Conservation (phyloP, 2,113 vertebrate species). For the Antechinus flavipes region DNA sequence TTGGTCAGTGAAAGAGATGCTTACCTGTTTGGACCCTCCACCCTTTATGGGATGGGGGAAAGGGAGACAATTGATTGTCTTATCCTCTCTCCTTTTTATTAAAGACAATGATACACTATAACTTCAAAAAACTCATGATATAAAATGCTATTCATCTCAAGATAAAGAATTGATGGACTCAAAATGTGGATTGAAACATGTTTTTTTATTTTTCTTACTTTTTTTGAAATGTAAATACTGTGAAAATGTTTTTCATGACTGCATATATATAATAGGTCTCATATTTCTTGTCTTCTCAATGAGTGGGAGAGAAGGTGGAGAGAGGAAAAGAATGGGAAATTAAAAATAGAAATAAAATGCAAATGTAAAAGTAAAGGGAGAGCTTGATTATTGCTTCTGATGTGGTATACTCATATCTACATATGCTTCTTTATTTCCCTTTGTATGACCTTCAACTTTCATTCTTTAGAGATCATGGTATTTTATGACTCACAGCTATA, state of each 20-base stretch:
- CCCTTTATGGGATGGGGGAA: neutral
- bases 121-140: neutral
- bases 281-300: neutral
- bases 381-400: neutral
- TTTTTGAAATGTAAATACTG: neutral
- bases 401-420: neutral
- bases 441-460: neutral
- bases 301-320: neutral
- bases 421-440: neutral
- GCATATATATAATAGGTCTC: neutral
- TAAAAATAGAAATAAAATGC: neutral
- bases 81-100: neutral
- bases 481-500: neutral
- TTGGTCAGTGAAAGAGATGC: neutral
- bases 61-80: neutral
- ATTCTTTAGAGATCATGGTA: neutral
- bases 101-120: neutral
- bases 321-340: neutral
- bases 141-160: neutral
- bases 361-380: neutral
- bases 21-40: neutral
- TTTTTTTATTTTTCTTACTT: neutral
- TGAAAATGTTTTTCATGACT: neutral
- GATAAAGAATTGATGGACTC: neutral
- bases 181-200: neutral